These are phyloP conservation scores for Amorpha juglandis DNA, from an alignment of 2,888 invertebrate species.

Conservation along the genomic window DNA sequence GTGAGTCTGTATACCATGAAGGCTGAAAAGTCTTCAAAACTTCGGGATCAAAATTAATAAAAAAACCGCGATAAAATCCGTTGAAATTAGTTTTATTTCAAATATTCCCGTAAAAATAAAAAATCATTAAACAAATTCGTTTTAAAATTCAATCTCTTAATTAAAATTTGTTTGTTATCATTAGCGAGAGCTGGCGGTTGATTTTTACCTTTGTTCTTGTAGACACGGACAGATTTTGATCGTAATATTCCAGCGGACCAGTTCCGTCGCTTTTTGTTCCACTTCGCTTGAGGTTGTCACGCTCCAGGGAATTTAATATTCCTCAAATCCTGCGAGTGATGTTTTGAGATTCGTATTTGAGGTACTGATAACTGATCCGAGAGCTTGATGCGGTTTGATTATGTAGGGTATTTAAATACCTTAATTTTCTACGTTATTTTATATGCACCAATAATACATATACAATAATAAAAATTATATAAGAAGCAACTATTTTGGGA, in stretches of 20 bases:
- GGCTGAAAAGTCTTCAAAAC: too few relatives aligned
- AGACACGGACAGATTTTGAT: slow-evolving; percentile 53
- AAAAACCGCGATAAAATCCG: too few relatives aligned
- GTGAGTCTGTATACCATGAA: too few relatives aligned
- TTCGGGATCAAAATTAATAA: too few relatives aligned
- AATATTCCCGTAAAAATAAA: too few relatives aligned
- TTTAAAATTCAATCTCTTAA: not conserved
- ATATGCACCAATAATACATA: too few relatives aligned
- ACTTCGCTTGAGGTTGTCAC: slow-evolving; percentile 51
- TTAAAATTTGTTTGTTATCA: not conserved
- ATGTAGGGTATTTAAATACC: too few relatives aligned
- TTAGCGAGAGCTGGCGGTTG: slow-evolving; percentile 2
- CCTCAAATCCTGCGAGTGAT: slow-evolving; percentile 60
- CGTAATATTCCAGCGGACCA: slow-evolving; percentile 57
- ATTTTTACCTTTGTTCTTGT: slow-evolving; percentile 47
- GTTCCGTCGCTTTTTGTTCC: slow-evolving; percentile 55
- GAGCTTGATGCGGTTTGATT: slow-evolving; percentile 40
- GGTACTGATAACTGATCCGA: slow-evolving; percentile 41
- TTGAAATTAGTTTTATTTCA: too few relatives aligned
- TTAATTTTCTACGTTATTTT: too few relatives aligned
- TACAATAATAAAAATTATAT: too few relatives aligned
- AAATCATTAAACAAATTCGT: too few relatives aligned
- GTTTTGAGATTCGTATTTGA: slow-evolving; percentile 51
- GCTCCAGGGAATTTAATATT: slow-evolving; percentile 59
- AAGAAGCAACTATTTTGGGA: too few relatives aligned